Evolutionary conservation across 1,140 invertebrate species (phyloP).

Genomic region (Phortica variegata): DNA sequence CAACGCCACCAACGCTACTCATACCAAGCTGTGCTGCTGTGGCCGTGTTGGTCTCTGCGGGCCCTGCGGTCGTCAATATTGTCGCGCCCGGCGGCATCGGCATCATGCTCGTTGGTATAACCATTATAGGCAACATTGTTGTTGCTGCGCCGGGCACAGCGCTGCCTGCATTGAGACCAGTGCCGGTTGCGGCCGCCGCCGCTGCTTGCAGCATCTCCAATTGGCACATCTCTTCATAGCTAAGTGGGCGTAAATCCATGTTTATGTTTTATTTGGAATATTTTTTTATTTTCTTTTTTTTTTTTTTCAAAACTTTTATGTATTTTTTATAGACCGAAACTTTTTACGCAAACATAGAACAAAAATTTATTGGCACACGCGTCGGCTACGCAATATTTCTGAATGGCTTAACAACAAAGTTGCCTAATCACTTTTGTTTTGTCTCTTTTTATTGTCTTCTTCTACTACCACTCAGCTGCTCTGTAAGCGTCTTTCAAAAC

Average conservation of each 20-base stretch:
- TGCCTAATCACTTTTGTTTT: no score
- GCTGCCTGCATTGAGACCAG: conserved; percentile 3
- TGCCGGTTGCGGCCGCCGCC: conserved; percentile 1
- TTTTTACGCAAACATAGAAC: no score
- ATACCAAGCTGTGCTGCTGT: conserved; percentile 1
- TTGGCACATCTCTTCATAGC: conserved; percentile 53
- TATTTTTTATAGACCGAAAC: no score
- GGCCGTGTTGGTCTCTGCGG: conserved; percentile 13
- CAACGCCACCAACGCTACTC: not conserved
- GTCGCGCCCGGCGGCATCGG: conserved; percentile 27
- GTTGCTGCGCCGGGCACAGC: conserved; percentile 9
- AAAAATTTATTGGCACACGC: no score
- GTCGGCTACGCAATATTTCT: no score
- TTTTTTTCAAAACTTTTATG: no score
- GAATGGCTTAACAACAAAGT: no score
- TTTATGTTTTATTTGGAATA: no score
- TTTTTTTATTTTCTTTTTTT: no score
- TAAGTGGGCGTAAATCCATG: conserved; percentile 49
- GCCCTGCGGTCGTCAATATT: conserved; percentile 27
- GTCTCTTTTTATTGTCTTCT: no score
- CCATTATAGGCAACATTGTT: conserved; percentile 50
- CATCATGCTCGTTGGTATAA: conserved; percentile 47
- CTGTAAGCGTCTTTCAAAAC: no score
- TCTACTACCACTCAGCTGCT: no score
- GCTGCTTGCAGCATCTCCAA: conserved; percentile 41